Conservation (phyloP, 2,797 vertebrate species). For the Sciaenops ocellatus region DNA sequence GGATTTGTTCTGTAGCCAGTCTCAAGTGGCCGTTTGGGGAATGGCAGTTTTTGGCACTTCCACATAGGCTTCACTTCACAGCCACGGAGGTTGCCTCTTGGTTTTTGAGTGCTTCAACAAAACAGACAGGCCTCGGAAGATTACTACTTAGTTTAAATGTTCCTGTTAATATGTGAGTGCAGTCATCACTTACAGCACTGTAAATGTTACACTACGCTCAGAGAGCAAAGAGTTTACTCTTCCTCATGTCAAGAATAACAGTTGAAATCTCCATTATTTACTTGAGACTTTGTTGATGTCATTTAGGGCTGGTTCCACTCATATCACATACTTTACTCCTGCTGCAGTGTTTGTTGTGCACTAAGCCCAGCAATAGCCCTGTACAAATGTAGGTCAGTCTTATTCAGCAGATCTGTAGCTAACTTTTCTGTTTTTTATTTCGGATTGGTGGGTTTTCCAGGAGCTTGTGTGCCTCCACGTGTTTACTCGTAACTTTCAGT, state of each 20-base stretch:
- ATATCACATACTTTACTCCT: slow-evolving; percentile 15
- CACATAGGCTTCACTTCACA: too few relatives aligned
- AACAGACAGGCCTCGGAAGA: not conserved
- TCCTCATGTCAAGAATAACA: not conserved
- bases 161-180: slow-evolving; percentile 1
- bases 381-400: slow-evolving; percentile 44
- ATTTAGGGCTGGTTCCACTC: slow-evolving; percentile 13
- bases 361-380: slow-evolving; percentile 12
- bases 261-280: slow-evolving; percentile 33
- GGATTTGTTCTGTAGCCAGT: too few relatives aligned
- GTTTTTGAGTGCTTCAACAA: not conserved
- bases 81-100: too few relatives aligned
- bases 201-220: not conserved
- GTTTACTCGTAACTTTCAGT: slow-evolving; percentile 16
- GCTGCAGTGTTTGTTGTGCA: slow-evolving; percentile 37
- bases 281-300: slow-evolving; percentile 17
- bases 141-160: not conserved
- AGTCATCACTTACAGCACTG: not conserved
- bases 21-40: too few relatives aligned
- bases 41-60: too few relatives aligned
- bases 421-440: slow-evolving; percentile 9
- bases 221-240: not conserved
- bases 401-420: slow-evolving; percentile 24
- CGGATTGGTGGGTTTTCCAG: slow-evolving; percentile 15
- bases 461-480: slow-evolving; percentile 1